Conservation (phyloP, 2,888 invertebrate genomes). For the Netelia virgata region DNA sequence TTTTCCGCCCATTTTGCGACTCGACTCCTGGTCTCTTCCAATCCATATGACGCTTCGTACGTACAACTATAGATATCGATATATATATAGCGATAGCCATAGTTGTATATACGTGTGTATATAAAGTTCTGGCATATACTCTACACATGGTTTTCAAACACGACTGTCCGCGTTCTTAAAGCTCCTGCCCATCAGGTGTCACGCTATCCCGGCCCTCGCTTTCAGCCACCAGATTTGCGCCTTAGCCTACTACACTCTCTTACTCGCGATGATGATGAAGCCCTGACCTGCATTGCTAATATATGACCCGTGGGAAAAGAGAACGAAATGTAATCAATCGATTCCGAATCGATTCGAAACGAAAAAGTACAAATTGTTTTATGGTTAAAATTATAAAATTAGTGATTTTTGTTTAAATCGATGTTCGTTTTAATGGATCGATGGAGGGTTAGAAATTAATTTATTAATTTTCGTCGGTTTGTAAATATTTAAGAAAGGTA, state of each 20-base stretch:
- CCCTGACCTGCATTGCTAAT: slow-evolving; percentile 60
- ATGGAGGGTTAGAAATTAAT: too few species aligned
- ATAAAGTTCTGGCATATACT: slow-evolving; percentile 9
- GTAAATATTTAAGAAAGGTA: too few species aligned
- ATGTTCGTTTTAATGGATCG: too few species aligned
- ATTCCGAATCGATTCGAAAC: too few species aligned
- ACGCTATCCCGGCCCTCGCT: slow-evolving; percentile 73
- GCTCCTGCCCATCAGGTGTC: slow-evolving; percentile 79
- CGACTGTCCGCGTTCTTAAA: slow-evolving; percentile 76
- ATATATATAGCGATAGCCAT: slow-evolving; percentile 7
- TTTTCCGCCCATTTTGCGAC: neutral
- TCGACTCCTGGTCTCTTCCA: neutral
- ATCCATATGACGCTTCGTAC: neutral
- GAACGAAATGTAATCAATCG: neutral
- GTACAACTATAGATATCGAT: neutral
- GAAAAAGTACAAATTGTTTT: neutral
- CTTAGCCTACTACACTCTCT: slow-evolving; percentile 11
- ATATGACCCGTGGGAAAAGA: neutral
- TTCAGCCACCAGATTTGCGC: slow-evolving; percentile 44
- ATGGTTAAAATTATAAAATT: neutral
- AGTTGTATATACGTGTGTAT: too few species aligned
- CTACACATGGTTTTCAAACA: slow-evolving; percentile 74
- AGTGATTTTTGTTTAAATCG: neutral
- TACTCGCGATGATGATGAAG: slow-evolving; percentile 23
- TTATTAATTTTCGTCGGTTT: too few species aligned